Evolutionary conservation across 2,113 vertebrate species (phyloP).

Genomic region (Calyptomena viridis): DNA sequence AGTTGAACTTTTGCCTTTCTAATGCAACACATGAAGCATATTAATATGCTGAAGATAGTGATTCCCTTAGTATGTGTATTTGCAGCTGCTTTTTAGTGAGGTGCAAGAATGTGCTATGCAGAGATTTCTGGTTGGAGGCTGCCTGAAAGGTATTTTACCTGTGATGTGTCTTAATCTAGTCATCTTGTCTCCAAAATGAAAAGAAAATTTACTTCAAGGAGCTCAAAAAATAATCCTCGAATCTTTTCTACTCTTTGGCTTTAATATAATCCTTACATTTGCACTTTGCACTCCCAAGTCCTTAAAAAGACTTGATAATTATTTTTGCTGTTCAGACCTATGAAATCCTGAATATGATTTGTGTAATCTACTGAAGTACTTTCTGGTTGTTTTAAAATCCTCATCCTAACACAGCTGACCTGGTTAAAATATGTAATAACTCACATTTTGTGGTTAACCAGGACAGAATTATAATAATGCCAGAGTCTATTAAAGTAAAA

Average conservation of each 20-base stretch:
- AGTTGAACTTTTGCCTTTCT: slow-evolving; percentile 51
- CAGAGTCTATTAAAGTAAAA: slow-evolving; percentile 45
- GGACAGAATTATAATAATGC: slow-evolving; percentile 48
- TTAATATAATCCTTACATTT: slow-evolving; percentile 3
- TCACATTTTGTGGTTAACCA: slow-evolving; percentile 44
- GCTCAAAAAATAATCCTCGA: background rate
- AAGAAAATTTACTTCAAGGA: slow-evolving; percentile 24
- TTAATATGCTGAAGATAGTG: background rate
- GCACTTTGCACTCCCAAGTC: background rate
- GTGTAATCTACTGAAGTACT: slow-evolving; percentile 27
- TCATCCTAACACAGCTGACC: slow-evolving; percentile 3
- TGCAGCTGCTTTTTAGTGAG: background rate
- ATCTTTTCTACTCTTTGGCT: background rate
- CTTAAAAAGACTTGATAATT: background rate
- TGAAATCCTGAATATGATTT: slow-evolving; percentile 16
- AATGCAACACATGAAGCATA: background rate
- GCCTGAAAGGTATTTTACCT: background rate
- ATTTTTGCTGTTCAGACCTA: background rate
- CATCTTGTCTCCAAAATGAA: background rate
- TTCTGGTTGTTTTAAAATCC: slow-evolving; percentile 33
- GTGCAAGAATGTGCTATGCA: background rate
- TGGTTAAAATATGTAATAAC: slow-evolving; percentile 49
- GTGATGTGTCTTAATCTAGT: background rate
- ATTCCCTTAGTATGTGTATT: background rate
- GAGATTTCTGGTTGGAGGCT: background rate